phyloP scores from a whole-genome alignment of 2,888 invertebrate genomes.

The Operophtera brumata region DNA sequence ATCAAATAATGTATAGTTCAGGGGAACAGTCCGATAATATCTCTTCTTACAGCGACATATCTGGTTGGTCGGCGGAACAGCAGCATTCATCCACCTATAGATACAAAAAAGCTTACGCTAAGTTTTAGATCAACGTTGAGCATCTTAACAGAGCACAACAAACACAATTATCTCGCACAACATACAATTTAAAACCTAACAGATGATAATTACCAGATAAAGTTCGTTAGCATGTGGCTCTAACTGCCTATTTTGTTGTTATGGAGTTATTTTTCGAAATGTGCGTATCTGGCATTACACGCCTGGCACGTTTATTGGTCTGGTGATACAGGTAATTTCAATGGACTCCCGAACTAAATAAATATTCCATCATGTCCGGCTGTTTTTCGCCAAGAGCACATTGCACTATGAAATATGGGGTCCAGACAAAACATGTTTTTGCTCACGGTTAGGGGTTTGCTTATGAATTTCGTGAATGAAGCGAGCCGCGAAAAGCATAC shows the following conservation, averaged over 20 bases:
- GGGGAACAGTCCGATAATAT: no score
- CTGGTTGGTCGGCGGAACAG: no score
- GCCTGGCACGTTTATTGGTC: neutral
- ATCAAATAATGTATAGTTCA: no score
- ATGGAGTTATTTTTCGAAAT: neutral
- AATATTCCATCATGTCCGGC: neutral
- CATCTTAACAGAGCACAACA: conserved; percentile 11
- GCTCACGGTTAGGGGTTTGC: no score
- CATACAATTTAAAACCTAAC: conserved; percentile 26
- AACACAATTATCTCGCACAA: conserved; percentile 27
- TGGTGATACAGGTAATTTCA: neutral
- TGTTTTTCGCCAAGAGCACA: no score
- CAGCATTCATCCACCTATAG: no score
- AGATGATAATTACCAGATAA: conserved; percentile 32
- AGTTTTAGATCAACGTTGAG: conserved; percentile 6
- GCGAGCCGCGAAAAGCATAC: no score
- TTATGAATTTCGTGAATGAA: no score
- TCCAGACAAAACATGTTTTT: no score
- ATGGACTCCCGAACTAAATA: neutral
- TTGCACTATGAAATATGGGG: no score
- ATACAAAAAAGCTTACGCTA: no score
- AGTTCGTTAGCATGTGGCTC: conserved; percentile 31
- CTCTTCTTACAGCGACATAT: no score
- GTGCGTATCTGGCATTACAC: neutral
- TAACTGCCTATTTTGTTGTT: conserved; percentile 11